Evolutionary conservation across 2,888 invertebrate species (phyloP), one percentile per base, ranked within the genome.

Genomic region (Oligia fasciuncula): DNA sequence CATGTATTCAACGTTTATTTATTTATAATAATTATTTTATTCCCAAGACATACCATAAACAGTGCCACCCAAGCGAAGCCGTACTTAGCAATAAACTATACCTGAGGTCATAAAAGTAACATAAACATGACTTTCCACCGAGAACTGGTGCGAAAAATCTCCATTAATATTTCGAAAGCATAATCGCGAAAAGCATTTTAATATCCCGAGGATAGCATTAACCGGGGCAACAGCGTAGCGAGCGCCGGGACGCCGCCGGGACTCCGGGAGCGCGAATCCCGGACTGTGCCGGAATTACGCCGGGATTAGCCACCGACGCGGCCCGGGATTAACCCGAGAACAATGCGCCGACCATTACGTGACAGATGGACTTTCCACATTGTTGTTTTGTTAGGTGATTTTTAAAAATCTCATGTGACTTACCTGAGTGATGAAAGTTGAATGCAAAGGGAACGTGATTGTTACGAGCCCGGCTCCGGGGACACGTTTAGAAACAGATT

Each of bases 231-330:
- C 79, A 87, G 87, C 80, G 78, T 81, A 84, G 79, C 81, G 79
- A 72, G 80, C 35, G 54, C 46, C 46, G 83, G 80, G 65, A 76
- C 57, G 73, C 76, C 79, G 81, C 76, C 83, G 84, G 77, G 77
- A 68, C 67, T 77, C 77, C 83, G 83, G 75, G 77, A 80, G 82
- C 84, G 85, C 68, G 85, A 85, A 89, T 89, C 87, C 88, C 87
- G 89, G 90, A 86, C 86, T 83, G 81, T 79, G 87, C 85, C 88
- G 90, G 91, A 90, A 92, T 93, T 92, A 92, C 90, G 84, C 84
- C 87, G 89, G 92, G 93, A 93, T 94, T 93, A 94, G 91, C 88
- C 84, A 89, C 89, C 91, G 91, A 88, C 88, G 88, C 84, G 84
- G 83, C 73, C 78, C 79, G 90, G 91, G 91, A 93, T 94, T 92